phyloP scores from a whole-genome alignment of 2,113 vertebrate genomes.

The Tichodroma muraria region DNA sequence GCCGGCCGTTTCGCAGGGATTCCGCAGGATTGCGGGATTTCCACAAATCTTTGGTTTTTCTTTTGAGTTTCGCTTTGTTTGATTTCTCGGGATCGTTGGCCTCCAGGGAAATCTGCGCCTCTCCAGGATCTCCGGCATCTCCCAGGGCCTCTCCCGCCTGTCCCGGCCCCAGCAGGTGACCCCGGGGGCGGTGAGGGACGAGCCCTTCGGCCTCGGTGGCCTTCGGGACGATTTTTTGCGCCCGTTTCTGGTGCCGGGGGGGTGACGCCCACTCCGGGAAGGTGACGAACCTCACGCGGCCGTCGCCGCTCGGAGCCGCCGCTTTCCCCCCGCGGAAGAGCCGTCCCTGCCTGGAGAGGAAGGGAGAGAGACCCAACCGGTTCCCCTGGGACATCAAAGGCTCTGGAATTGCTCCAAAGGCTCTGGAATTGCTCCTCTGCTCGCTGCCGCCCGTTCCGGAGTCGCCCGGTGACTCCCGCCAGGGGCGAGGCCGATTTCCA shows the following conservation, averaged over 20 bases:
- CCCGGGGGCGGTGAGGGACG: neutral
- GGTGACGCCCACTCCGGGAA: neutral
- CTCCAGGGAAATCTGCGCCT: no score
- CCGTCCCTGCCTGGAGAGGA: neutral
- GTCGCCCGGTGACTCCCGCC: neutral
- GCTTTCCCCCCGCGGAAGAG: neutral
- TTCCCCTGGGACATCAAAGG: neutral
- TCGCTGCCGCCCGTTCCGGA: neutral
- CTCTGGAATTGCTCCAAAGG: neutral
- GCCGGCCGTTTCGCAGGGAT: no score
- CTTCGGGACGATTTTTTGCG: fast-evolving
- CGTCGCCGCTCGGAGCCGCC: no score
- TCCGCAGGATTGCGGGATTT: no score
- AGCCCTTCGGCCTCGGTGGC: fast-evolving
- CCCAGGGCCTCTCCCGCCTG: no score
- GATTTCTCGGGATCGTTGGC: no score
- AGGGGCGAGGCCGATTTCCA: neutral
- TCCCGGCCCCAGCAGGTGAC: neutral
- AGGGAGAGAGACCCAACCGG: neutral
- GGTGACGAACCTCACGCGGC: no score
- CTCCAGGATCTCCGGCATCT: neutral
- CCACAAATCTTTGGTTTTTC: no score
- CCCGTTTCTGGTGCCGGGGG: fast-evolving
- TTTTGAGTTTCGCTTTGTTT: no score
- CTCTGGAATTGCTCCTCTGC: neutral